Evolutionary conservation across 2,797 vertebrate species (phyloP).

Genomic region (Craterocephalus amniculus): DNA sequence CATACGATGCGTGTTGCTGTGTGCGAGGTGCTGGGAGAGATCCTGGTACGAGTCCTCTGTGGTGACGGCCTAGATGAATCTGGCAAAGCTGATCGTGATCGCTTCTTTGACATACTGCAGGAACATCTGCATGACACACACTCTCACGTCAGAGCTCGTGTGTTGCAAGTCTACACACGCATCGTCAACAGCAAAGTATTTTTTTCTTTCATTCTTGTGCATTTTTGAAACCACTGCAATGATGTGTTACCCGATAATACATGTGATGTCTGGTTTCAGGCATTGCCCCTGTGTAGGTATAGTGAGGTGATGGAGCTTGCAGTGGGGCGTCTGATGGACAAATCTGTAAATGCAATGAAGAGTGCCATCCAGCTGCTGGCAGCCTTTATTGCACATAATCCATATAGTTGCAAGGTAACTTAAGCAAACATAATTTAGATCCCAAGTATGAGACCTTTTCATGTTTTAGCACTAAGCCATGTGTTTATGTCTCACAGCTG

Average conservation of each 20-base stretch:
- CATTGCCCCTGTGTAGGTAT: constrained; percentile 90
- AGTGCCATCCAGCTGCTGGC: constrained; percentile 94
- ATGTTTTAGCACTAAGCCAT: neutral
- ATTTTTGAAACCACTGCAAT: neutral
- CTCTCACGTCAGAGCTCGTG: constrained; percentile 89
- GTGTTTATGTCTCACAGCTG: constrained; percentile 77
- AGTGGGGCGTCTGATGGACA: constrained; percentile 92
- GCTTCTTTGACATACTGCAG: constrained; percentile 91
- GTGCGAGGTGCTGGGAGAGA: constrained; percentile 90
- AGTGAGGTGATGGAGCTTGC: constrained; percentile 90
- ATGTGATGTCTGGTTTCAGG: constrained; percentile 73
- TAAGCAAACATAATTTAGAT: neutral
- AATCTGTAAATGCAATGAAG: constrained; percentile 92
- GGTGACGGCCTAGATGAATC: constrained; percentile 89
- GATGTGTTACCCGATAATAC: neutral
- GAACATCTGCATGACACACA: constrained; percentile 90
- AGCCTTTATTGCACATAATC: constrained; percentile 95
- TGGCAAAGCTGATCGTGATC: constrained; percentile 87
- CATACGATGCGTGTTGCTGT: constrained; percentile 91
- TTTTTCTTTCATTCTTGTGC: neutral
- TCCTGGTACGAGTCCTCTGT: constrained; percentile 88
- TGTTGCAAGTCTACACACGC: constrained; percentile 90
- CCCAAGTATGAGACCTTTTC: neutral
- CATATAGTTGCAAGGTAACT: constrained; percentile 96
- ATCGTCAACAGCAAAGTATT: constrained; percentile 92